Evolutionary conservation across 1,140 invertebrate genomes (phyloP).

Genomic region (Ooceraea biroi): DNA sequence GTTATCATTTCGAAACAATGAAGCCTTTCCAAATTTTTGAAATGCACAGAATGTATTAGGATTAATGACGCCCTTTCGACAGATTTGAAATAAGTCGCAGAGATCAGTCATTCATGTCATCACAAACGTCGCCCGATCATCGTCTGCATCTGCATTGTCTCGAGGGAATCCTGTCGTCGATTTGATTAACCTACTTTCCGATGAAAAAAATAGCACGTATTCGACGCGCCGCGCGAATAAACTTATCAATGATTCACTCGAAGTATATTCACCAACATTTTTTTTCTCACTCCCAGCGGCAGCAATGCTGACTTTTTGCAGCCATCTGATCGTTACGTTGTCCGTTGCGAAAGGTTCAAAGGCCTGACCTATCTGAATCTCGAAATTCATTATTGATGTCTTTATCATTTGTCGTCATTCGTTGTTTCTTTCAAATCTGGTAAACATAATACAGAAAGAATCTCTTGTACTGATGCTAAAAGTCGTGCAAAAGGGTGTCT

Average conservation of each 20-base stretch:
- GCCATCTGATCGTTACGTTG: neutral
- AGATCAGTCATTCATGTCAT: neutral
- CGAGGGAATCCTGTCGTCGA: neutral
- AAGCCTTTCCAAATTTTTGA: too few relatives aligned
- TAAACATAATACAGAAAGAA: neutral
- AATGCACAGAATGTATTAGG: too few relatives aligned
- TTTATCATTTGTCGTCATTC: neutral
- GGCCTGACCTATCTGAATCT: neutral
- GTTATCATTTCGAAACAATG: too few relatives aligned
- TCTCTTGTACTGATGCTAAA: neutral
- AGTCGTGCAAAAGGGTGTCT: too few relatives aligned
- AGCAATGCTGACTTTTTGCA: neutral
- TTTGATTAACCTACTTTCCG: neutral
- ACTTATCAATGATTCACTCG: slow-evolving; percentile 21
- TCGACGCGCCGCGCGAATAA: neutral
- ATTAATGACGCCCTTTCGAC: neutral
- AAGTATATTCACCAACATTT: neutral
- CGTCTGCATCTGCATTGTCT: too few relatives aligned
- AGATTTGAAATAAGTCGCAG: neutral
- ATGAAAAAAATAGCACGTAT: neutral
- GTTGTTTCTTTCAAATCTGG: neutral
- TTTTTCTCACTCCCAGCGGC: neutral
- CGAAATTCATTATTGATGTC: neutral
- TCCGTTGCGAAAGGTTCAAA: neutral
- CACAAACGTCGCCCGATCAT: neutral